Percentiles rank a stretch among this genome's conserved stretches.
phyloP scores from a whole-genome alignment of 2,113 vertebrate genomes.

The Aviceda subcristata region DNA sequence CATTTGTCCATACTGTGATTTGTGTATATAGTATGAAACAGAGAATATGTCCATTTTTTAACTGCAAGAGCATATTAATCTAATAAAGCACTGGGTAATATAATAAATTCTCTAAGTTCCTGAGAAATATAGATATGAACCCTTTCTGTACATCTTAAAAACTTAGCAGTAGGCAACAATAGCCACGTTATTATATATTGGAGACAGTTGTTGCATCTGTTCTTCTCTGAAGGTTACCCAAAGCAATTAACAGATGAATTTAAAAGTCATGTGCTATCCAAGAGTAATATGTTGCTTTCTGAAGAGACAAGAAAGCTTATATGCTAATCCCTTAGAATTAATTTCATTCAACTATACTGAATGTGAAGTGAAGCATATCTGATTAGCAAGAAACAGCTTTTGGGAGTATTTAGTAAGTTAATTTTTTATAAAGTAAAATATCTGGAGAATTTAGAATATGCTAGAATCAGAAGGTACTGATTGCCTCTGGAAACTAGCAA shows the following conservation, averaged over 20 bases:
- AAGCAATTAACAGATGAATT: neutral
- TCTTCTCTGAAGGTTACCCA: neutral
- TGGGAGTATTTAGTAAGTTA: neutral
- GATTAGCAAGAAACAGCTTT: neutral
- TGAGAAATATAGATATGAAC: neutral
- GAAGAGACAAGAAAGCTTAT: neutral
- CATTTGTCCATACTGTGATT: neutral
- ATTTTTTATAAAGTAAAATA: neutral
- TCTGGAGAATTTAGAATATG: neutral
- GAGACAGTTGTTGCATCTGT: neutral
- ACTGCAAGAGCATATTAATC: neutral
- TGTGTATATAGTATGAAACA: neutral
- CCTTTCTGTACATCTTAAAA: neutral
- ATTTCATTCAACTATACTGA: neutral
- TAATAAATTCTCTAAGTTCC: neutral
- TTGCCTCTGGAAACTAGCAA: neutral
- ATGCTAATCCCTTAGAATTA: neutral
- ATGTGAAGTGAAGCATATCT: neutral
- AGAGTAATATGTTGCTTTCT: neutral
- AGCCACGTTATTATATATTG: neutral
- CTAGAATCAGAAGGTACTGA: neutral
- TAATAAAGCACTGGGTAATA: neutral
- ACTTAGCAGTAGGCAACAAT: neutral
- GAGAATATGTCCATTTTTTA: neutral
- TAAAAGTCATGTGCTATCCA: neutral